Conservation (phyloP, 2,113 vertebrate genomes). For the Orientallactaga bullata region DNA sequence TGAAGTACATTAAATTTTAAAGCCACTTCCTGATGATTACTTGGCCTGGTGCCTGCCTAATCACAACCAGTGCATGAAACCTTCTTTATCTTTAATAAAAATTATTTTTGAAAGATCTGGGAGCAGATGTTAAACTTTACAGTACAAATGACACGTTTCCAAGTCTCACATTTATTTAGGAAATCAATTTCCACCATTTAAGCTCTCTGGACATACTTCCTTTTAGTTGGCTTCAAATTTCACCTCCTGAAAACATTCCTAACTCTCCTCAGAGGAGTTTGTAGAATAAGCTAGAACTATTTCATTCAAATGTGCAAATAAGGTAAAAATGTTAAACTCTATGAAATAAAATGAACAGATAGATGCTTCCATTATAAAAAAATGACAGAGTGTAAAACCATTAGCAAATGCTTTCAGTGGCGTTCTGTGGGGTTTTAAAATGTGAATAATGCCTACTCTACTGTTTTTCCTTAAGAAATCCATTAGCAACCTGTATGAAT, state of each 20-base stretch:
- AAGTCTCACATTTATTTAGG: background rate
- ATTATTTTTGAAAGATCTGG: background rate
- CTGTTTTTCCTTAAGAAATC: constrained; percentile 20
- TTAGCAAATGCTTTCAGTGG: background rate
- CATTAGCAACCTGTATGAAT: background rate
- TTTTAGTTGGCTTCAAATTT: background rate
- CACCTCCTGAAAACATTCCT: background rate
- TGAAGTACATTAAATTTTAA: background rate
- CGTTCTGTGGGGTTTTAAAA: background rate
- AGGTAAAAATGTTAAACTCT: background rate
- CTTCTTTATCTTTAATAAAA: constrained; percentile 12
- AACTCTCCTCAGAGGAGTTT: background rate
- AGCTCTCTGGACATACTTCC: accelerated
- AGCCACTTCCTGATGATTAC: background rate
- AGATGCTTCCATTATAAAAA: background rate
- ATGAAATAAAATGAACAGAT: background rate
- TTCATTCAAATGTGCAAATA: background rate
- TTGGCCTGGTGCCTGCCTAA: too few relatives aligned
- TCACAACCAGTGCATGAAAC: background rate
- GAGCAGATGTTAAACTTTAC: constrained; percentile 32
- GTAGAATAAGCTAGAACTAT: background rate
- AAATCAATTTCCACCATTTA: background rate
- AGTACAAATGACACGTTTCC: too few relatives aligned
- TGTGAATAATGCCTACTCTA: background rate
- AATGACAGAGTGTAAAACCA: background rate